Evolutionary conservation across 2,797 vertebrate species (phyloP).

Genomic region (Pygocentrus nattereri): DNA sequence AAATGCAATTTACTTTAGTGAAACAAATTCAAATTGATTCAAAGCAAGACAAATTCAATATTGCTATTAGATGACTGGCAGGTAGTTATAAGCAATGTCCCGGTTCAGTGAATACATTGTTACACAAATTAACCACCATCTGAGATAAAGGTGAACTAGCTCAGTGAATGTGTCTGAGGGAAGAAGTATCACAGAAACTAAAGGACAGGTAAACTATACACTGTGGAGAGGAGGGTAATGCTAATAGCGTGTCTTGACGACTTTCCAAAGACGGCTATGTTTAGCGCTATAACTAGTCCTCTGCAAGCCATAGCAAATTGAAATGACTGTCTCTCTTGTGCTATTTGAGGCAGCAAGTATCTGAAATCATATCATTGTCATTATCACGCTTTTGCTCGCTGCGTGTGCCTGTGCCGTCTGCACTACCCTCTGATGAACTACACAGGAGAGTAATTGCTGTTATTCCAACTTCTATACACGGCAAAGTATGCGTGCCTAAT

Average conservation of each 20-base stretch:
- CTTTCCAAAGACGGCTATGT: not conserved
- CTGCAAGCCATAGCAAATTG: conserved; percentile 9
- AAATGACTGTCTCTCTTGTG: not conserved
- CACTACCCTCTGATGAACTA: conserved; percentile 35
- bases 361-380: conserved; percentile 39
- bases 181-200: conserved; percentile 2
- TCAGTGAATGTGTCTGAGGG: not conserved
- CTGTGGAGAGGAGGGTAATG: conserved; percentile 3
- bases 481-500: conserved; percentile 71
- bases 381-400: conserved; percentile 20
- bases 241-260: not conserved
- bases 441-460: conserved; percentile 37
- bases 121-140: conserved; percentile 11
- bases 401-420: not conserved
- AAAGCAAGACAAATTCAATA: conserved; percentile 3
- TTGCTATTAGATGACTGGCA: not conserved
- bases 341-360: conserved; percentile 12
- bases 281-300: not conserved
- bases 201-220: not conserved
- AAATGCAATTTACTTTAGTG: conserved; percentile 24
- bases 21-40: conserved; percentile 9
- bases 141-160: conserved; percentile 2
- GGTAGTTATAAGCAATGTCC: not conserved
- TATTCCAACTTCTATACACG: conserved; percentile 47
- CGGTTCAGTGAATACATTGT: not conserved